Evolutionary conservation across 2,888 invertebrate genomes (phyloP).

Genomic region (Lepidonotus clava): DNA sequence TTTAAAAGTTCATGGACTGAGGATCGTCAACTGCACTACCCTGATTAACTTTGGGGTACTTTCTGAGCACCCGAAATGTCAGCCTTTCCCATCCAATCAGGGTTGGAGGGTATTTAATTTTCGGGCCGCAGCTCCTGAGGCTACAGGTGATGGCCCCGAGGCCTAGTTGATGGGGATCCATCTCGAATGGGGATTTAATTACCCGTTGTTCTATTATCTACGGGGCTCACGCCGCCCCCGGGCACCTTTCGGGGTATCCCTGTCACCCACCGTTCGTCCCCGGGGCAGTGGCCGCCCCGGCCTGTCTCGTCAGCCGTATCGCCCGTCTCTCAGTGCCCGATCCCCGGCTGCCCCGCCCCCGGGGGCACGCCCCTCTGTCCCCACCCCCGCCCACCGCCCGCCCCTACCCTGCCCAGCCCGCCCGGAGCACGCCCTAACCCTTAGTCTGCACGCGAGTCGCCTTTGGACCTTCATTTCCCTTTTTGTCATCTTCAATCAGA

Average conservation of each 20-base stretch:
- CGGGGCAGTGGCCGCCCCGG: neutral
- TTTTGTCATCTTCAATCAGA: too few relatives aligned
- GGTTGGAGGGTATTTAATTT: too few relatives aligned
- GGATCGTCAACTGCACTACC: too few relatives aligned
- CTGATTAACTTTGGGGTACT: neutral
- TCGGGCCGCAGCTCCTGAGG: neutral
- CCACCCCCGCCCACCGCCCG: too few relatives aligned
- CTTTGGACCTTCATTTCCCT: too few relatives aligned
- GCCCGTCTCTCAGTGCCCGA: neutral
- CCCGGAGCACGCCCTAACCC: too few relatives aligned
- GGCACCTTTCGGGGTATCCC: neutral
- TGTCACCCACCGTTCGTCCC: neutral
- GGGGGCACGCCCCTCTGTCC: too few relatives aligned
- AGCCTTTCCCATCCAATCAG: too few relatives aligned
- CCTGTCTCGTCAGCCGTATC: neutral
- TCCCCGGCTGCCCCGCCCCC: neutral
- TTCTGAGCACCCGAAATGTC: neutral
- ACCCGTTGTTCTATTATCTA: constrained; percentile 21
- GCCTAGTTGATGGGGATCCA: neutral
- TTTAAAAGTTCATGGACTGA: too few relatives aligned
- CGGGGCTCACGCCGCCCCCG: neutral
- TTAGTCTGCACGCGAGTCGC: too few relatives aligned
- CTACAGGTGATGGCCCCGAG: neutral
- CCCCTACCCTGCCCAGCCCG: too few relatives aligned
- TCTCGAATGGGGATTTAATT: constrained; percentile 26